Percentiles rank a stretch among this genome's conserved stretches.
Conservation (phyloP, 2,113 vertebrate genomes). For the Malurus elegans region DNA sequence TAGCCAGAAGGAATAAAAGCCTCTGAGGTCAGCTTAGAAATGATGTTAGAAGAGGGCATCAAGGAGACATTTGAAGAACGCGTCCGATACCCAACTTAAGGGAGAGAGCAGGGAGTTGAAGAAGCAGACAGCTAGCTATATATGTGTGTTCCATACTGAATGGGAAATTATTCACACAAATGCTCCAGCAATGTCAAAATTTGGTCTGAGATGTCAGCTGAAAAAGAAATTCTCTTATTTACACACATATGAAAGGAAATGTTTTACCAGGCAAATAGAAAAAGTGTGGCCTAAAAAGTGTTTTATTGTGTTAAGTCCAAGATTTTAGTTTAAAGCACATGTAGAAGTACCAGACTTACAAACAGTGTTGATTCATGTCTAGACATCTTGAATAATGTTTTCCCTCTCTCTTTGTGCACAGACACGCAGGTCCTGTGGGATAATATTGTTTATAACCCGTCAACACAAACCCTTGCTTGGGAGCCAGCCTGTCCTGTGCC, state of each 20-base stretch:
- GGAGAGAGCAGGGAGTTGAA: neutral
- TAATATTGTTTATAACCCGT: slow-evolving; percentile 77
- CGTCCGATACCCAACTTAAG: neutral
- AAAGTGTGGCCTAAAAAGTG: neutral
- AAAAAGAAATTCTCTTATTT: neutral
- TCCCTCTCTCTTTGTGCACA: slow-evolving; percentile 38
- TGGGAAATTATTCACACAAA: neutral
- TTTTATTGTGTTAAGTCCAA: neutral
- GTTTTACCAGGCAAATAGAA: neutral
- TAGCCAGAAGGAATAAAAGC: neutral
- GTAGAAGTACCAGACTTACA: neutral
- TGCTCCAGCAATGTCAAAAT: neutral
- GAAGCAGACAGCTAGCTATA: neutral
- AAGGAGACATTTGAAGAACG: neutral
- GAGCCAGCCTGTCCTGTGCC: slow-evolving; percentile 75
- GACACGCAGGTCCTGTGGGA: slow-evolving; percentile 80
- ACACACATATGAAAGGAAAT: neutral
- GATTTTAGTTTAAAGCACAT: neutral
- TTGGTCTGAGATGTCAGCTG: neutral
- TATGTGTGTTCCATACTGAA: neutral
- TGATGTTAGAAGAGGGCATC: neutral
- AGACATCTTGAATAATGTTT: neutral
- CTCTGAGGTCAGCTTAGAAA: neutral
- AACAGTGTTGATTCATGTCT: neutral
- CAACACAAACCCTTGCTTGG: slow-evolving; percentile 77